Percentiles rank a stretch among this genome's conserved stretches.
These are phyloP conservation scores for Agelastica alni DNA, from an alignment of 2,888 invertebrate genomes.

Conservation along the genomic window DNA sequence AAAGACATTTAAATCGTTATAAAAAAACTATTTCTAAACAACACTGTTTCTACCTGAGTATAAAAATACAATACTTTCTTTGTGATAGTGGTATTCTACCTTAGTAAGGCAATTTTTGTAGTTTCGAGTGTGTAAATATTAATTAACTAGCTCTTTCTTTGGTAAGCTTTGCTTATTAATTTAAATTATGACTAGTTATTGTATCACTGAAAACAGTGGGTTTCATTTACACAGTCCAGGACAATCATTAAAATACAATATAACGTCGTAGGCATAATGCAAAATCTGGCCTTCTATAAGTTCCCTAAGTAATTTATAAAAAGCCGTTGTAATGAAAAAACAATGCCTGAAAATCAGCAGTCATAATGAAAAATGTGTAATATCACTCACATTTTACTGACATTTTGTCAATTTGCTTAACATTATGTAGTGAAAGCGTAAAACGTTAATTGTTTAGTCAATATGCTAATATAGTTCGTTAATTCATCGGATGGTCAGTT, in stretches of 20 bases:
- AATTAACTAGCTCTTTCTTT: slow-evolving; percentile 51
- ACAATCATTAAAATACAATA: neutral
- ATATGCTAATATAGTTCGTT: too few species aligned
- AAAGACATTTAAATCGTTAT: slow-evolving; percentile 27
- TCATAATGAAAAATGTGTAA: too few species aligned
- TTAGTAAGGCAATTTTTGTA: slow-evolving; percentile 37
- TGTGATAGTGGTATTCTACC: slow-evolving; percentile 46
- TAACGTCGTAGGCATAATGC: too few species aligned
- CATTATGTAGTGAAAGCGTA: too few species aligned
- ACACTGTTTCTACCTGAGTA: slow-evolving; percentile 48
- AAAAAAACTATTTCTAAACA: slow-evolving; percentile 30
- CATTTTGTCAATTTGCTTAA: too few species aligned
- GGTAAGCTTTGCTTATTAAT: slow-evolving; percentile 49
- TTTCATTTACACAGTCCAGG: slow-evolving; percentile 27
- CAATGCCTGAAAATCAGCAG: too few species aligned
- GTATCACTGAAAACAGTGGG: slow-evolving; percentile 50
- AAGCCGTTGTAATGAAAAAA: too few species aligned
- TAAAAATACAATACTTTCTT: slow-evolving; percentile 51
- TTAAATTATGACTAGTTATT: slow-evolving; percentile 51
- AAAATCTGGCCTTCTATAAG: too few species aligned
- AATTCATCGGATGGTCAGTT: too few species aligned
- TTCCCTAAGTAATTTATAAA: too few species aligned
- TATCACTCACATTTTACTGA: too few species aligned
- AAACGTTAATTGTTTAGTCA: too few species aligned
- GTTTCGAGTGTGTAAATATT: slow-evolving; percentile 36